These are phyloP conservation scores for Pongo pygmaeus DNA, from an alignment of 2,113 vertebrate genomes.

Conservation along the genomic window DNA sequence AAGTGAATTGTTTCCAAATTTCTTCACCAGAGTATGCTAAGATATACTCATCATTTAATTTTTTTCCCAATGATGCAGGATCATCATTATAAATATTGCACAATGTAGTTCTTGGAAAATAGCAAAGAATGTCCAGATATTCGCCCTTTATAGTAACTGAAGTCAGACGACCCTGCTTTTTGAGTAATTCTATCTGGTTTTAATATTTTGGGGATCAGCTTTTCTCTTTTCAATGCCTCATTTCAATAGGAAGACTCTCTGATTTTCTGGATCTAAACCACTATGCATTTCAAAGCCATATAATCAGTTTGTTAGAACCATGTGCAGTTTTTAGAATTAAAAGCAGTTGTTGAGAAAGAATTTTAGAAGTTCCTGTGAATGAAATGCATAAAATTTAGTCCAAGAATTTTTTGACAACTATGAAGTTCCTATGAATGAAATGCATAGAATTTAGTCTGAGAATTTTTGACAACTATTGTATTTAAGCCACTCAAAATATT, in stretches of 20 bases:
- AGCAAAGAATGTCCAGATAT: neutral
- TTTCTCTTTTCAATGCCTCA: neutral
- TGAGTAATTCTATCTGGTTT: neutral
- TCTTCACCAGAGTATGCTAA: conserved; percentile 31
- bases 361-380: neutral
- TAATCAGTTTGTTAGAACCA: neutral
- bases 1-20: conserved; percentile 10
- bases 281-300: neutral
- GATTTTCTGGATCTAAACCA: conserved; percentile 15
- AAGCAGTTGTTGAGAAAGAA: neutral
- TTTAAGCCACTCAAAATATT: neutral
- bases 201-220: neutral
- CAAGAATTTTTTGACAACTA: neutral
- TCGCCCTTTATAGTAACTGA: neutral
- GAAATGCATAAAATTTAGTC: neutral
- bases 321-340: neutral
- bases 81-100: neutral
- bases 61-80: neutral
- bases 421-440: neutral
- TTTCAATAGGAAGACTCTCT: neutral
- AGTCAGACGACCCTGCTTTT: neutral
- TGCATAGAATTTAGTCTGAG: neutral
- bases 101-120: neutral
- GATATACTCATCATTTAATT: neutral
- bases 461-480: neutral